Percentiles rank a stretch among this genome's conserved stretches.
Evolutionary conservation across 2,888 invertebrate genomes (phyloP).

Genomic region (Ptilodon capucinus): DNA sequence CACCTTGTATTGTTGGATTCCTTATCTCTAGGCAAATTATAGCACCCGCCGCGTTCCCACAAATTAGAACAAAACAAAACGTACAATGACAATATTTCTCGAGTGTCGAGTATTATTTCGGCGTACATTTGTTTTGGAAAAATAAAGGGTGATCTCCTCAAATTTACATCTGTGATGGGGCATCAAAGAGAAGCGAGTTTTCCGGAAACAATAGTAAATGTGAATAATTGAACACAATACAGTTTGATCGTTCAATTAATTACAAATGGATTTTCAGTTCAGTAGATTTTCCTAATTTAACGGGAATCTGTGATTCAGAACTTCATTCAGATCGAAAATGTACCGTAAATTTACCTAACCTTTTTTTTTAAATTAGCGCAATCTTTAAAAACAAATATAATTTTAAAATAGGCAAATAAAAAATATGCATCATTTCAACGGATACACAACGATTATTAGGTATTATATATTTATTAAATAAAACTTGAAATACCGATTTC

Average conservation of each 20-base stretch:
- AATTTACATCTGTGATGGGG: constrained; percentile 11
- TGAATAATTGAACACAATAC: not conserved
- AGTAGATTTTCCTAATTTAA: not conserved
- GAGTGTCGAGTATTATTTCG: constrained; percentile 30
- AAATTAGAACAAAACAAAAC: constrained; percentile 54
- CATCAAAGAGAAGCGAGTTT: not conserved
- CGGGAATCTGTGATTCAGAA: too few species aligned
- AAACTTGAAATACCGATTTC: too few species aligned
- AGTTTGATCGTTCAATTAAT: not conserved
- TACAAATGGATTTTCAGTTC: not conserved
- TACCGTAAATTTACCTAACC: too few species aligned
- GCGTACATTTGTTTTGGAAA: constrained; percentile 36
- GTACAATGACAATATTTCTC: constrained; percentile 43
- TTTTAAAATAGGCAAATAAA: too few species aligned
- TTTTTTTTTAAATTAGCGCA: too few species aligned
- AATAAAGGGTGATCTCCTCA: constrained; percentile 15
- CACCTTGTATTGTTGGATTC: constrained; percentile 52
- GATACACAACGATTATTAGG: too few species aligned
- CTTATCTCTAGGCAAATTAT: constrained; percentile 52
- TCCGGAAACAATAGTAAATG: not conserved
- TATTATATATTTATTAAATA: too few species aligned
- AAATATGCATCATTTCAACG: too few species aligned
- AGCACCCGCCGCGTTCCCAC: constrained; percentile 37
- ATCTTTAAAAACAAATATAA: too few species aligned
- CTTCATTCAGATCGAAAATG: too few species aligned